These are phyloP conservation scores for Radopholus similis DNA, from an alignment of 1,140 invertebrate species.

Conservation along the genomic window DNA sequence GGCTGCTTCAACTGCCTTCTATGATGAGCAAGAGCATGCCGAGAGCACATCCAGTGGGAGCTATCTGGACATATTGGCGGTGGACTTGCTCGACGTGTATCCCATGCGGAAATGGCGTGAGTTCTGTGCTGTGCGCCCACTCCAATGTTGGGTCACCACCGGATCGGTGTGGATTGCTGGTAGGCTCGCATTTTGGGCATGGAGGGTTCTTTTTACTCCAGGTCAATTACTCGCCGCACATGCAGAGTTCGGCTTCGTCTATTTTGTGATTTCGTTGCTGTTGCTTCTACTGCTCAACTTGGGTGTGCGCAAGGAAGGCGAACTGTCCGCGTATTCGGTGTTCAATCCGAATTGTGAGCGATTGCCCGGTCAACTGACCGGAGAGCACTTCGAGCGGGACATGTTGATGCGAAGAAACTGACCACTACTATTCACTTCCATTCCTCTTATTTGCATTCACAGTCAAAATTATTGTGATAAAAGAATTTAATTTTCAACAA, in stretches of 20 bases:
- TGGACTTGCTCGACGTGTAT: constrained; percentile 41
- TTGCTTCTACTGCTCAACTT: constrained; percentile 80
- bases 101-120: constrained; percentile 44
- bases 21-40: background rate
- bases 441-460: no score
- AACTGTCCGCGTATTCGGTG: constrained; percentile 88
- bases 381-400: constrained; percentile 88
- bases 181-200: background rate
- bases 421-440: no score
- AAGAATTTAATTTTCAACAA: no score
- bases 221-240: constrained; percentile 37
- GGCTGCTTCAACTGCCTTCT: background rate
- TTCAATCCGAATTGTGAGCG: constrained; percentile 89
- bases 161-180: constrained; percentile 36
- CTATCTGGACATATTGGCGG: constrained; percentile 33
- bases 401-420: constrained; percentile 61
- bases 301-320: constrained; percentile 69
- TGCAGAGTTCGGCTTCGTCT: constrained; percentile 83
- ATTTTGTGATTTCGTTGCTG: constrained; percentile 75
- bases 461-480: no score
- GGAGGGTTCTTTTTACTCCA: background rate
- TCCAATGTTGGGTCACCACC: constrained; percentile 41
- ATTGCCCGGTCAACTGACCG: constrained; percentile 84
- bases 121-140: constrained; percentile 27
- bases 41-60: background rate